phyloP scores from a whole-genome alignment of 37 sponge, comb jelly and placozoan species.

The Ianthella basta region DNA sequence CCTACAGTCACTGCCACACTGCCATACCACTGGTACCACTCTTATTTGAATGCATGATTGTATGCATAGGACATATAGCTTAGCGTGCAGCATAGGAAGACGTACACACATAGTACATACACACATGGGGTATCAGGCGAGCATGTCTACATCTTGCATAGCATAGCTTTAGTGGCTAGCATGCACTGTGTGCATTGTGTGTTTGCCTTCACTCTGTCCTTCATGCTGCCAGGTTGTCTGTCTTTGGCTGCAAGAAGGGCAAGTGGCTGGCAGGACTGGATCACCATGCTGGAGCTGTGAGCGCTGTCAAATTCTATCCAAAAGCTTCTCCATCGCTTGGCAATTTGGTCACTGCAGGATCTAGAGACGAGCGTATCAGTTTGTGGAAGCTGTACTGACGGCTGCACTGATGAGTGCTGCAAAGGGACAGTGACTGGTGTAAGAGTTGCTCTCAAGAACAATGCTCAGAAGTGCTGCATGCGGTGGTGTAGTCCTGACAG shows the following conservation, averaged over 20 bases:
- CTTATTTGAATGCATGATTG: too few relatives aligned
- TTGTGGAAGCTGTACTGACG: slow-evolving; percentile 71
- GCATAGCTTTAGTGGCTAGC: neutral
- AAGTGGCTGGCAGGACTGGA: slow-evolving; percentile 78
- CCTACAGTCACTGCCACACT: too few relatives aligned
- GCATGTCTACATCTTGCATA: too few relatives aligned
- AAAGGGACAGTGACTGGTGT: too few relatives aligned
- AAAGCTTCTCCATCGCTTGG: neutral
- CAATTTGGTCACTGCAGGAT: slow-evolving; percentile 68
- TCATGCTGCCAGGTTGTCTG: slow-evolving; percentile 44
- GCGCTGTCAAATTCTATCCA: slow-evolving; percentile 41
- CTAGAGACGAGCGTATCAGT: slow-evolving; percentile 69
- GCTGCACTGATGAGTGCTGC: neutral
- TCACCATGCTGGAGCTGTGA: slow-evolving; percentile 53
- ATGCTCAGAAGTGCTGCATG: neutral
- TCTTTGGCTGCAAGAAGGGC: slow-evolving; percentile 75
- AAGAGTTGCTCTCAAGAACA: neutral
- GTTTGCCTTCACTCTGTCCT: neutral
- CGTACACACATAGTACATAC: too few relatives aligned
- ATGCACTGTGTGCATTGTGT: neutral
- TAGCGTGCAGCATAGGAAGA: too few relatives aligned
- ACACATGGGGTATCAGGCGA: too few relatives aligned
- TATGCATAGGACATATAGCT: too few relatives aligned
- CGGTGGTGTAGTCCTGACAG: neutral
- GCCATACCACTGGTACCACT: too few relatives aligned